Base-by-base conservation (phyloP, 2,797 vertebrate genomes). In the Babyrousa celebensis region DNA sequence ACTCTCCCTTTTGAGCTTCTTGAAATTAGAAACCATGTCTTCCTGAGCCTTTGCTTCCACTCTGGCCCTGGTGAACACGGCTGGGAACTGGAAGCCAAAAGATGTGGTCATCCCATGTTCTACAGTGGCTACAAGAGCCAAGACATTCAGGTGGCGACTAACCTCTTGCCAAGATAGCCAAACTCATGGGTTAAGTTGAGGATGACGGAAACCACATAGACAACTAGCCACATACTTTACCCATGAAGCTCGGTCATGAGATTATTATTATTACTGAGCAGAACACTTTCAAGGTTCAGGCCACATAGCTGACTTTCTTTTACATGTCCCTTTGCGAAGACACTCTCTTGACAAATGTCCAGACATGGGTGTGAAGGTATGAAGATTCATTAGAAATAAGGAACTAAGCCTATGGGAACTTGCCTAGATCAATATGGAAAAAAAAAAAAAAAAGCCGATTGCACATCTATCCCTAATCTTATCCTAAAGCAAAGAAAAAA, bases 381-480 rank as follows among this genome's bases (percentile, higher is more conserved):
- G 68, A 96, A 85, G 75, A 78, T 32, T 62, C 25, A 27, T 74
- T 84, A 91, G 75, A 93, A 91, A 86, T 43, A 84, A 95, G 58
- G 11, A 89, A 85, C 25, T 12, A 27, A 77, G 80, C 89, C 80
- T 75, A 74, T 85, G 83, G 95, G 54, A 85, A 36, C 60, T 91
- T 5, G 1, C 60, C 85, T 43, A 79, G 82, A 96, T 96, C 82
- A 94, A 95, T 60, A 92, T 0, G 11, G n/a, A 6, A 11, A 14
- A n/a, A 7, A 29, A 12, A 43, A 48, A 40, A 32, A 56, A 32
- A 58, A 65, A n/a, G 6, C 11, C 68, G 89, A 67, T 5, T 93
- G 56, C 20, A 36, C 32, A 27, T 56, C 65, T 75, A 29, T 67
- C 75, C 27, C 56, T 83, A 70, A 63, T 83, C 40, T 91, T 85